phyloP scores from a whole-genome alignment of 1,140 invertebrate species.

The Vanessa tameamea region DNA sequence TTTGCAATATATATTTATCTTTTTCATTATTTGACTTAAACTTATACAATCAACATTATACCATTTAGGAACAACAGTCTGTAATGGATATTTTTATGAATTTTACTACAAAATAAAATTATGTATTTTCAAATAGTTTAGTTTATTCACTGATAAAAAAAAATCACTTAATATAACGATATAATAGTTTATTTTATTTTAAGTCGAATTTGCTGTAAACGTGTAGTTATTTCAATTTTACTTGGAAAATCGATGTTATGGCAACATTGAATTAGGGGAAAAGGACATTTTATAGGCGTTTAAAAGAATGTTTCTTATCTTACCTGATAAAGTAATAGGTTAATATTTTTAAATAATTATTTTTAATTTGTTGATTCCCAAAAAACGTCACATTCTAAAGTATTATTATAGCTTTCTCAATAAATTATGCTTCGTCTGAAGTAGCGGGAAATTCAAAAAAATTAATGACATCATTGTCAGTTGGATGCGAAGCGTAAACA shows the following conservation, averaged over 20 bases:
- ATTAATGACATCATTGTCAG: neutral
- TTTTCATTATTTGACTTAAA: no score
- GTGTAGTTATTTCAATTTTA: neutral
- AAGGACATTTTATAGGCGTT: conserved; percentile 14
- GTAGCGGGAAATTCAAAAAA: conserved; percentile 23
- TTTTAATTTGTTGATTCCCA: neutral
- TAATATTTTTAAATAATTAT: neutral
- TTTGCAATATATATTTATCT: no score
- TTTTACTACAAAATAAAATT: neutral
- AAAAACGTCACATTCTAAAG: neutral
- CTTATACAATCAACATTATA: no score
- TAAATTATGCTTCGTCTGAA: conserved; percentile 1
- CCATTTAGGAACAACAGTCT: neutral
- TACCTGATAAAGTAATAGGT: neutral
- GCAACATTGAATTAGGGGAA: conserved; percentile 8
- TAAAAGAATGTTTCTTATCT: neutral
- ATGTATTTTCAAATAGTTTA: neutral
- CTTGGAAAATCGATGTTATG: neutral
- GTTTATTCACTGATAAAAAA: no score
- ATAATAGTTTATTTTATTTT: no score
- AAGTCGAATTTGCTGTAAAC: neutral
- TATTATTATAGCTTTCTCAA: neutral
- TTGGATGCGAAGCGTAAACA: neutral
- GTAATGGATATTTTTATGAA: neutral
- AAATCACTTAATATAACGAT: no score